Conservation (phyloP, 37 sponge, comb jelly and placozoan species). For the Ephydatia muelleri region DNA sequence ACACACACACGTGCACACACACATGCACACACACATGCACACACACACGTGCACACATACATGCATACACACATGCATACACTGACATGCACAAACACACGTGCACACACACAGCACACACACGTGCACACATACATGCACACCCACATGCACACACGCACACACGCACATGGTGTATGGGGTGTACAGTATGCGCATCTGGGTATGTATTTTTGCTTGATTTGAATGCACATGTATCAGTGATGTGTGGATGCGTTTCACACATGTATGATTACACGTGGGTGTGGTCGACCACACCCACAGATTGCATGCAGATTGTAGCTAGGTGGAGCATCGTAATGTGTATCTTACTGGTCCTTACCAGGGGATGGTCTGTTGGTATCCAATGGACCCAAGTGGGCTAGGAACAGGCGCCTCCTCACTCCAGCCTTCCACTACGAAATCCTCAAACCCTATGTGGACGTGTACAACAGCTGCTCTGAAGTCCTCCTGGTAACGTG, state of each 20-base stretch:
- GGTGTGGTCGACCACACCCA: too few species aligned
- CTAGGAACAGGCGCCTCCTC: constrained; percentile 56
- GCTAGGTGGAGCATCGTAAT: too few species aligned
- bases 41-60: not conserved
- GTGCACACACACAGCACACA: not conserved
- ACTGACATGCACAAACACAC: too few species aligned
- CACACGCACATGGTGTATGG: too few species aligned
- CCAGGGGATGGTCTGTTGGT: constrained; percentile 58
- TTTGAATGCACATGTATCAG: too few species aligned
- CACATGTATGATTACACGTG: too few species aligned
- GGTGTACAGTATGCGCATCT: too few species aligned
- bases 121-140: not conserved
- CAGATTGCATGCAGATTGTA: too few species aligned
- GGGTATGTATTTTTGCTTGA: too few species aligned
- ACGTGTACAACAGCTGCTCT: constrained; percentile 41
- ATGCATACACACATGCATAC: not conserved
- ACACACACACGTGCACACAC: not conserved
- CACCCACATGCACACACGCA: not conserved
- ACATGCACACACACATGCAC: not conserved
- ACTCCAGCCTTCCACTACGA: constrained; percentile 77
- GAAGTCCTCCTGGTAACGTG: constrained; percentile 25
- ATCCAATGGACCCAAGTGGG: constrained; percentile 53
- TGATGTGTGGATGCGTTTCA: too few species aligned
- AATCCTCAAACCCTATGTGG: constrained; percentile 58
- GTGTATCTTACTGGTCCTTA: too few species aligned